Conservation (phyloP, 2,888 invertebrate species). For the Steromphala cineraria region DNA sequence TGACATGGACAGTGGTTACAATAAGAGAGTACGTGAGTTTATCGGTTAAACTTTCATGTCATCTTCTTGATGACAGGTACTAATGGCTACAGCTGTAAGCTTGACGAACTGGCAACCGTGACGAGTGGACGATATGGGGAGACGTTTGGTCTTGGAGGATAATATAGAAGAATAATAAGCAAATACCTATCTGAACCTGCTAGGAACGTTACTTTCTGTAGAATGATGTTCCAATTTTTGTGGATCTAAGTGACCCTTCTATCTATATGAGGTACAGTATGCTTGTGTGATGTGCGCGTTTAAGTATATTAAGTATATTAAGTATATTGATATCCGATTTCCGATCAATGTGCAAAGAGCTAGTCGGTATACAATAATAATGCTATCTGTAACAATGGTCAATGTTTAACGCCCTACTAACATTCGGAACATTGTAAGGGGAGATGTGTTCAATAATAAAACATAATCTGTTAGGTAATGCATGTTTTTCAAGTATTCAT, state of each 20-base stretch:
- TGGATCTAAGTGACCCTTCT: neutral
- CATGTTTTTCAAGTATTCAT: no score
- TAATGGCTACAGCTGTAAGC: neutral
- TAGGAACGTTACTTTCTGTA: neutral
- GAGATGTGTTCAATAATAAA: no score
- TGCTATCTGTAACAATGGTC: no score
- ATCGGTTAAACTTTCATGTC: neutral
- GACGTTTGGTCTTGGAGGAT: neutral
- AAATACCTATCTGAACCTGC: neutral
- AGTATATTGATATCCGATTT: neutral
- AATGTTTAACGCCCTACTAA: no score
- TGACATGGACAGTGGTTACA: neutral
- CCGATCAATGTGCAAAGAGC: no score
- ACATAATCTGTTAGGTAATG: no score
- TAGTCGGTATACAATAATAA: no score
- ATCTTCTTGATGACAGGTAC: neutral
- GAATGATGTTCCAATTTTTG: neutral
- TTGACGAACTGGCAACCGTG: neutral
- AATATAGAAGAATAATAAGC: neutral
- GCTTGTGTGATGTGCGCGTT: neutral
- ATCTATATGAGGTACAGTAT: neutral
- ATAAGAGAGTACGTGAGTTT: slow-evolving; percentile 5
- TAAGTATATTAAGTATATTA: neutral
- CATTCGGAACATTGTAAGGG: no score
- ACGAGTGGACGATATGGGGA: neutral